A percentile compares a stretch with the other conserved stretches of the same genome.
Conservation (phyloP, 1,140 invertebrate genomes). For the Cardiocondyla obscurior region DNA sequence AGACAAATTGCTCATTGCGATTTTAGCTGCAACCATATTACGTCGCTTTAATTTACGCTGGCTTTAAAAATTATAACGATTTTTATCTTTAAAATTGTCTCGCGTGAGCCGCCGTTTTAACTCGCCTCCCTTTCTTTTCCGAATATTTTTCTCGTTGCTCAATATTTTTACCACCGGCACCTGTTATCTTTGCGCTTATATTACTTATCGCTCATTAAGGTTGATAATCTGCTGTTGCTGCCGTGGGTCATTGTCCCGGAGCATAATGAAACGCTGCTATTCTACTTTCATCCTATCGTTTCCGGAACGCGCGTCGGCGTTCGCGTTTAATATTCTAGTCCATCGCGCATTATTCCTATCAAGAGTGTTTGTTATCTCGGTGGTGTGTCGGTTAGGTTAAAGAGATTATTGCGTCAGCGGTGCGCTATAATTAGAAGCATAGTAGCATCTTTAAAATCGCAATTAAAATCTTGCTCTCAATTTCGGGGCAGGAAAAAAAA, state of each 20-base stretch:
- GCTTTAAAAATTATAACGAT: not conserved
- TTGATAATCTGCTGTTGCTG: constrained; percentile 39
- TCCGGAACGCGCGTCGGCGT: constrained; percentile 44
- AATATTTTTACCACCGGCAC: constrained; percentile 28
- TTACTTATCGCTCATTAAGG: constrained; percentile 45
- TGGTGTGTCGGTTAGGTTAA: constrained; percentile 7
- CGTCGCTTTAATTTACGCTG: not conserved
- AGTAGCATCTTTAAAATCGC: not conserved
- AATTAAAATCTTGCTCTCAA: not conserved
- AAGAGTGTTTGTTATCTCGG: constrained; percentile 39
- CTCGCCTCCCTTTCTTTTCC: not conserved
- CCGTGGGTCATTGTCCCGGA: constrained; percentile 49
- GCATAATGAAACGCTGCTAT: constrained; percentile 53
- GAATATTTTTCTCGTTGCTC: not conserved
- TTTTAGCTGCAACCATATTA: not conserved
- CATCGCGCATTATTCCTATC: constrained; percentile 41
- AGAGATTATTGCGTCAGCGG: constrained; percentile 29
- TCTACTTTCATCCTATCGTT: constrained; percentile 64
- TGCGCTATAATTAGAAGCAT: not conserved
- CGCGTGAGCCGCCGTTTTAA: not conserved
- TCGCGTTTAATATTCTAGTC: constrained; percentile 36
- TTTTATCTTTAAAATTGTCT: constrained; percentile 4
- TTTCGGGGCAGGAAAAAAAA: not conserved
- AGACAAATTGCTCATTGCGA: not conserved
- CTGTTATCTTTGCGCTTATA: constrained; percentile 36